Evolutionary conservation across 2,888 invertebrate species (phyloP), one percentile per base, ranked within the genome.

Genomic region (Drosophila tanythrix): DNA sequence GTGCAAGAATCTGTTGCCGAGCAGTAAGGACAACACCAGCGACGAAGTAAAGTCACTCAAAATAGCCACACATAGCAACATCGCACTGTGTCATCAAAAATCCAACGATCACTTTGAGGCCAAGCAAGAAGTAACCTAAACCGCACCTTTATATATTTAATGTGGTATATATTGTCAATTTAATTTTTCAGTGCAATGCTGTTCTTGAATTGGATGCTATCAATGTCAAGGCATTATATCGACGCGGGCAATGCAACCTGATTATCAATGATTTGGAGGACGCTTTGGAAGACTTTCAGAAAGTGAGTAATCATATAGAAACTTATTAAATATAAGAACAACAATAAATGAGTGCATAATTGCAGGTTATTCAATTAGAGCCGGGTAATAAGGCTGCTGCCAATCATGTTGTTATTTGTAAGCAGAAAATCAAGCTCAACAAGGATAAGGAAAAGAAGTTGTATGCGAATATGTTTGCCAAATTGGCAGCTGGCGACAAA

Each of bases 381-480:
- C 97, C 98, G 0, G 95, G 95, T 65, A 99, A 99, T 93, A 96
- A 95, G 94, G 97, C 98, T n/a, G 98, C 98, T 0, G 94, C 95
- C 40, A 96, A 96, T 90, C 97, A 98, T 92, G 94, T 97, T 43
- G 91, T 94, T 10, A 91, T 96, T 60, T 98, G 98, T 93, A 95
- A 95, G 73, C 94, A 95, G 70, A 94, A 95, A 72, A 94, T 98
- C 25, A 96, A 96, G 92, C 95, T 96, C 80, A 96, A 97, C 87
- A 94, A 96, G 77, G 95, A 95, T 64, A 96, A 95, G 71, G 98
- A 99, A 93, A 98, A 97, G 94, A 95, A 96, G 91, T 94, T 98
- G 40, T 99, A 98, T 93, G 96, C 96, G 18, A 98, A 98, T 93
- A 98, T 99, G 98, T 99, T 99, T 93, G 96, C 97, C 85, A 98